These are phyloP conservation scores for Sesia bembeciformis DNA, from an alignment of 2,888 invertebrate genomes.

Conservation along the genomic window DNA sequence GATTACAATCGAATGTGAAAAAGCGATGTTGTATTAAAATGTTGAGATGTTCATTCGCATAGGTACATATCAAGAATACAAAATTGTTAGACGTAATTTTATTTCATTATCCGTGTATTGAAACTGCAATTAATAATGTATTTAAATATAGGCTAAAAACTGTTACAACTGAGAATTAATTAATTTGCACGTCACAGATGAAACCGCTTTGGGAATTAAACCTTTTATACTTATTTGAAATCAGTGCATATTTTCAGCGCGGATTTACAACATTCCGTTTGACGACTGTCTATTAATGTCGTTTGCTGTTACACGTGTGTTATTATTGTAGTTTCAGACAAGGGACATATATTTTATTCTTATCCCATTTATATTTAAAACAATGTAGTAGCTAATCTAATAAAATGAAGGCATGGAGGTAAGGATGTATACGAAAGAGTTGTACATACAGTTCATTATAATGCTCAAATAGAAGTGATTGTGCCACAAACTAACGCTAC, in stretches of 20 bases:
- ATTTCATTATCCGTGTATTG: not conserved
- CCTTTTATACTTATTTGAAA: slow-evolving; percentile 20
- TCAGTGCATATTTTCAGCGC: slow-evolving; percentile 13
- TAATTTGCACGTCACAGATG: slow-evolving; percentile 17
- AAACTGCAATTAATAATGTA: not conserved
- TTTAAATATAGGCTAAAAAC: not conserved
- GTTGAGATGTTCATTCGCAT: too few relatives aligned
- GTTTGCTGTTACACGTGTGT: not conserved
- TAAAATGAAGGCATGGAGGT: too few relatives aligned
- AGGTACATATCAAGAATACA: not conserved
- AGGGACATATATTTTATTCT: too few relatives aligned
- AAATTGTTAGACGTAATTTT: not conserved
- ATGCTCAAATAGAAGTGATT: too few relatives aligned
- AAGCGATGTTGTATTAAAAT: too few relatives aligned
- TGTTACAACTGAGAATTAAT: slow-evolving; percentile 12
- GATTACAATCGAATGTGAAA: too few relatives aligned
- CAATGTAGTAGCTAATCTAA: too few relatives aligned
- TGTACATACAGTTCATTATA: too few relatives aligned
- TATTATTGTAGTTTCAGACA: too few relatives aligned
- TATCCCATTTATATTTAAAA: too few relatives aligned
- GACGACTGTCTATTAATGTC: slow-evolving; percentile 1
- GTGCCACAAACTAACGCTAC: too few relatives aligned
- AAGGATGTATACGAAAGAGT: too few relatives aligned
- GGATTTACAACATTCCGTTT: slow-evolving; percentile 2
- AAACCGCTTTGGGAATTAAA: slow-evolving; percentile 21